These are phyloP conservation scores for Holacanthus passer DNA, from an alignment of 2,113 vertebrate genomes.

Conservation along the genomic window DNA sequence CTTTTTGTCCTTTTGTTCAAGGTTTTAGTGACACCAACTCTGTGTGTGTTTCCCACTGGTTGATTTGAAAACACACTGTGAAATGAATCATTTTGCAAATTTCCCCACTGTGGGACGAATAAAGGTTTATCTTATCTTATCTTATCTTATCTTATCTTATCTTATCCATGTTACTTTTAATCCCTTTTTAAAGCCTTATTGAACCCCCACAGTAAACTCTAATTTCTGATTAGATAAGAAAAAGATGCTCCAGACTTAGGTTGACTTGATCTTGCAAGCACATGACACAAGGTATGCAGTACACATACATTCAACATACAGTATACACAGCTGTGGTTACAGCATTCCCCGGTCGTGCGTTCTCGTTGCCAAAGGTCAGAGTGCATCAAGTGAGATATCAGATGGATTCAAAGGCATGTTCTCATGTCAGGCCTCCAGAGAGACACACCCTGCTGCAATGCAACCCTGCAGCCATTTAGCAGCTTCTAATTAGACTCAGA, in stretches of 20 bases:
- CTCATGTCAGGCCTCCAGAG: constrained; percentile 39
- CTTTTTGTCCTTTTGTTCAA: neutral
- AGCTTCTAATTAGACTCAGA: constrained; percentile 15
- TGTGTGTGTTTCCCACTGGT: neutral
- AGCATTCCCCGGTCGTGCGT: constrained; percentile 38
- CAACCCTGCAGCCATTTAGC: constrained; percentile 36
- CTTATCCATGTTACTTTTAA: neutral
- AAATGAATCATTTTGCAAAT: no score
- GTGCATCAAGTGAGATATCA: constrained; percentile 50
- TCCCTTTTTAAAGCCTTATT: neutral
- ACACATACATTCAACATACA: constrained; percentile 14
- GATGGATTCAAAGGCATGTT: constrained; percentile 63
- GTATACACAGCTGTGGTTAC: constrained; percentile 35
- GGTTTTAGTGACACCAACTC: neutral
- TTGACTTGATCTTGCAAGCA: neutral
- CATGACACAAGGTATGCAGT: constrained; percentile 17
- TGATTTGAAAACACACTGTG: neutral
- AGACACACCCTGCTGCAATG: constrained; percentile 54
- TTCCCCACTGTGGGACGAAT: no score
- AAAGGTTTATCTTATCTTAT: no score
- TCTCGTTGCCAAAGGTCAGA: constrained; percentile 68
- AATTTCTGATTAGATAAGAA: neutral
- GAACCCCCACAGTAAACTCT: neutral
- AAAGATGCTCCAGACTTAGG: neutral
- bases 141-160: no score